A percentile compares a stretch with the other conserved stretches of the same genome.
These are phyloP conservation scores for Origma solitaria DNA, from an alignment of 2,113 vertebrate species.

Conservation along the genomic window DNA sequence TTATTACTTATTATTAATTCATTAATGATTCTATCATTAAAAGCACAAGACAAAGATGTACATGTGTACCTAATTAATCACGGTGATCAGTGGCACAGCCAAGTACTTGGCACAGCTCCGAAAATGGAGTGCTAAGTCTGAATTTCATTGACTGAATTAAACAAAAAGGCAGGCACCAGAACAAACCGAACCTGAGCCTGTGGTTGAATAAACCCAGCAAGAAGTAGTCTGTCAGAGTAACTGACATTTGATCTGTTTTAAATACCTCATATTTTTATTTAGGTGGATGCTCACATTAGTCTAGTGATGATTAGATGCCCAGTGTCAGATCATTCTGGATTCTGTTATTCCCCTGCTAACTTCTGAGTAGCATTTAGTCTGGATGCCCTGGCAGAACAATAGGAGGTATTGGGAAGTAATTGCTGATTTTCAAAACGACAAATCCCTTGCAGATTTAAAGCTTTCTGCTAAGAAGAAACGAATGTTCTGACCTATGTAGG, in stretches of 20 bases:
- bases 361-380: neutral
- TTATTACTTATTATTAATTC: neutral
- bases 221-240: neutral
- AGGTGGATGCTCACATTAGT: neutral
- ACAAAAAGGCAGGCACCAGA: neutral
- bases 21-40: neutral
- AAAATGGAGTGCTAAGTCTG: neutral
- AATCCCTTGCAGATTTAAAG: slow-evolving; percentile 28
- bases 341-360: neutral
- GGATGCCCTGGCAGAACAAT: slow-evolving; percentile 11
- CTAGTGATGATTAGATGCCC: neutral
- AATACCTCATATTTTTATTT: neutral
- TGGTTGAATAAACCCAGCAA: neutral
- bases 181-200: neutral
- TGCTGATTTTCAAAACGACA: slow-evolving; percentile 48
- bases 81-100: neutral
- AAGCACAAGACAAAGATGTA: neutral
- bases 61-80: neutral
- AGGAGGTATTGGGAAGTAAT: slow-evolving; percentile 17
- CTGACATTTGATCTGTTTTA: neutral
- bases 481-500: slow-evolving; percentile 11
- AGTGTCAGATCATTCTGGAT: neutral
- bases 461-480: neutral
- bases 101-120: neutral
- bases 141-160: neutral